phyloP scores from a whole-genome alignment of 2,113 vertebrate genomes.

The Camarhynchus parvulus region DNA sequence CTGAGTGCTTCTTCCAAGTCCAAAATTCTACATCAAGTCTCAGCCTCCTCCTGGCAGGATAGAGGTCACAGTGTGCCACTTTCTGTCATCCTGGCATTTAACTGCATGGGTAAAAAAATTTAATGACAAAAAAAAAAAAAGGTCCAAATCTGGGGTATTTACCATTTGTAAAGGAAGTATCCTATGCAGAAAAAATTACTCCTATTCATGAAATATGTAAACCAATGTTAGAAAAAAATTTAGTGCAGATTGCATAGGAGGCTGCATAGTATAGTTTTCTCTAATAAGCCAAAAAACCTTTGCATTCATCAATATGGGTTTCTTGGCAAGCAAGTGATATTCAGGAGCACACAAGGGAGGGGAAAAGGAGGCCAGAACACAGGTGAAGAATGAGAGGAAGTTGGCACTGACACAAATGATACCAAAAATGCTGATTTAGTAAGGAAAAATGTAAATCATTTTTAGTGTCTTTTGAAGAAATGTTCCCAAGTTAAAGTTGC shows the following conservation, averaged over 20 bases:
- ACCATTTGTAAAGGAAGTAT: not conserved
- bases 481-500: slow-evolving; percentile 35
- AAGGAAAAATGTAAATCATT: slow-evolving; percentile 25
- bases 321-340: slow-evolving; percentile 1
- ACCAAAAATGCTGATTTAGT: slow-evolving; percentile 51
- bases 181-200: not conserved
- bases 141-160: not conserved
- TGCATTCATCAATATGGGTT: not conserved
- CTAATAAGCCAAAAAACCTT: slow-evolving; percentile 12
- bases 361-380: not conserved
- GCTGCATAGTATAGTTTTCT: not conserved
- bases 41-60: not conserved
- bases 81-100: slow-evolving; percentile 21
- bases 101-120: not conserved
- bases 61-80: not conserved
- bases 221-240: not conserved
- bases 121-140: not conserved
- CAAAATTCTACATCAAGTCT: not conserved
- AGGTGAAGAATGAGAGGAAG: slow-evolving; percentile 39
- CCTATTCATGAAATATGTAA: slow-evolving; percentile 5
- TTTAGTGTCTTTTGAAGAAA: slow-evolving; percentile 54
- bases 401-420: slow-evolving; percentile 28
- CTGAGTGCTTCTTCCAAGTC: not conserved
- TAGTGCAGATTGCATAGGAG: not conserved
- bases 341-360: not conserved